Conservation (phyloP, 2,113 vertebrate species). For the Phrynosoma blainvillii region DNA sequence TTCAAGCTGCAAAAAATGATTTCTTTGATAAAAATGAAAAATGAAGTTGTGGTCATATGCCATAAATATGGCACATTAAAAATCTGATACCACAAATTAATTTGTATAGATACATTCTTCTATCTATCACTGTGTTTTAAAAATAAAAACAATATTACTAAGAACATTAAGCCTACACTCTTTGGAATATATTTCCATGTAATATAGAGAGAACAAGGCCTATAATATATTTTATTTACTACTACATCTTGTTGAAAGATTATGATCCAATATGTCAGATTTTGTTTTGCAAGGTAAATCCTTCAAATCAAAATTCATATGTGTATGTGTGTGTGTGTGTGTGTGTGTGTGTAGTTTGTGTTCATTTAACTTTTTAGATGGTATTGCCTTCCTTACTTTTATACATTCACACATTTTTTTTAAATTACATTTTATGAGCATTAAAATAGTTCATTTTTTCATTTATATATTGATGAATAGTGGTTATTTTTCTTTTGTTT, state of each 20-base stretch:
- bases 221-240: slow-evolving; percentile 10
- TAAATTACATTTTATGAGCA: background rate
- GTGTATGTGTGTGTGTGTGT: background rate
- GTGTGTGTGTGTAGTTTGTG: too few species aligned
- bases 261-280: background rate
- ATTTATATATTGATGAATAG: background rate
- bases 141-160: slow-evolving; percentile 3
- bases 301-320: background rate
- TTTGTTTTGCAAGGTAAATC: background rate
- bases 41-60: background rate
- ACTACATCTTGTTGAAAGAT: background rate
- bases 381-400: background rate
- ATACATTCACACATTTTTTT: background rate
- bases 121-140: background rate
- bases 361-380: background rate
- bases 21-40: background rate
- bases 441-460: background rate
- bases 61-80: background rate
- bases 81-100: background rate
- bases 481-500: background rate
- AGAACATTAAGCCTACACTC: background rate
- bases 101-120: background rate
- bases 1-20: background rate
- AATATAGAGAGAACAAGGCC: background rate
- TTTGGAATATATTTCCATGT: background rate